These are phyloP conservation scores for Holacanthella duospinosa DNA, from an alignment of 2,888 invertebrate species.

Conservation along the genomic window DNA sequence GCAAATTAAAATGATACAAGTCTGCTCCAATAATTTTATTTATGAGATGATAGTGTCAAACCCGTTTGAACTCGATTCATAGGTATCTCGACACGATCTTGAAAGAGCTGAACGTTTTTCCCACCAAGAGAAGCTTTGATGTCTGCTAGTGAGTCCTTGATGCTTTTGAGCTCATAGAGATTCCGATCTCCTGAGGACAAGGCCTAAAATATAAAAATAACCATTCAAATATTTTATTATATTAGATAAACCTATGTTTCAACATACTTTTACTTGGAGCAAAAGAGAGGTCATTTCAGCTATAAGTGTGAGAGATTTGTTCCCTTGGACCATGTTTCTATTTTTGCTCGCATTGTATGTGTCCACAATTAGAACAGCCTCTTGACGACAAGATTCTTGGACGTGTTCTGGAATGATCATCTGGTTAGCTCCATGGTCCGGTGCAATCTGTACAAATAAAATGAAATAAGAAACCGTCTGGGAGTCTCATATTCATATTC, in stretches of 20 bases:
- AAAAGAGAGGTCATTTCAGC: slow-evolving; percentile 80
- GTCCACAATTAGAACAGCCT: slow-evolving; percentile 69
- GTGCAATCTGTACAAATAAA: slow-evolving; percentile 55
- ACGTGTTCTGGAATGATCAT: slow-evolving; percentile 81
- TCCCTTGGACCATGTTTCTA: slow-evolving; percentile 42
- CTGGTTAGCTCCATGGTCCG: slow-evolving; percentile 72
- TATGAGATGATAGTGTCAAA: slow-evolving; percentile 30
- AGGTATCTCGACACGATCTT: slow-evolving; percentile 81
- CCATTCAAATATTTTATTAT: slow-evolving; percentile 5
- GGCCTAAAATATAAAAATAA: slow-evolving; percentile 44
- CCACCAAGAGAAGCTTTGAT: slow-evolving; percentile 68
- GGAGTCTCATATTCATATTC: slow-evolving; percentile 73
- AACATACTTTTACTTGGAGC: slow-evolving; percentile 64
- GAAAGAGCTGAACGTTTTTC: slow-evolving; percentile 64
- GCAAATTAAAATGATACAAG: too few relatives aligned
- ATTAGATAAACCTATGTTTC: background rate
- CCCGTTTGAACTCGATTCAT: slow-evolving; percentile 80
- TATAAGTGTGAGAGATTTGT: slow-evolving; percentile 59
- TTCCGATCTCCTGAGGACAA: slow-evolving; percentile 69
- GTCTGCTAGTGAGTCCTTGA: slow-evolving; percentile 83
- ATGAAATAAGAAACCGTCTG: background rate
- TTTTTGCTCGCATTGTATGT: slow-evolving; percentile 52
- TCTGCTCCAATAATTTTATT: too few relatives aligned
- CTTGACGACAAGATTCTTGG: slow-evolving; percentile 73
- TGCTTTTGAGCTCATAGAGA: slow-evolving; percentile 77